Conservation (phyloP, 1,140 invertebrate genomes). For the Lepidurus couesii region DNA sequence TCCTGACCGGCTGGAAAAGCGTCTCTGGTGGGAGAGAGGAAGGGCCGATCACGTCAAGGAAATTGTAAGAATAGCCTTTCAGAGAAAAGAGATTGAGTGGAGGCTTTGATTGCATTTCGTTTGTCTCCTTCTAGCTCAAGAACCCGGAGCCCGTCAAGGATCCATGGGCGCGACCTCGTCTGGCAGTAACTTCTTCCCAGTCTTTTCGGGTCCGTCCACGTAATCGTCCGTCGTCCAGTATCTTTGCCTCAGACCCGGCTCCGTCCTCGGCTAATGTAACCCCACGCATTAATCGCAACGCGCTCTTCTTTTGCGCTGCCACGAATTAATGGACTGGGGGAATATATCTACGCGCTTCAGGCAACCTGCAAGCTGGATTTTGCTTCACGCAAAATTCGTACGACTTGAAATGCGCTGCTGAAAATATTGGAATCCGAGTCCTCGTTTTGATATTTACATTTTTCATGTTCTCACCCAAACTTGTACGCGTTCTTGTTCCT, state of each 20-base stretch:
- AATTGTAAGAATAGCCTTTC: background rate
- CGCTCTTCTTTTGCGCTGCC: constrained; percentile 17
- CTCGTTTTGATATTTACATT: too few species aligned
- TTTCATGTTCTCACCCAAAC: too few species aligned
- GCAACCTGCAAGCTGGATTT: too few species aligned
- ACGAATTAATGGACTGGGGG: background rate
- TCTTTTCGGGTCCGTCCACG: background rate
- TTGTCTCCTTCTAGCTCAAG: background rate
- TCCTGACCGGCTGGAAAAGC: background rate
- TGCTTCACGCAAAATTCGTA: too few species aligned
- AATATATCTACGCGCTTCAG: too few species aligned
- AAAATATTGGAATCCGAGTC: too few species aligned
- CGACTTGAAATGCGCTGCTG: too few species aligned
- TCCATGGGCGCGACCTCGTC: background rate
- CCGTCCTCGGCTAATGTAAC: background rate
- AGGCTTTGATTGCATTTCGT: background rate
- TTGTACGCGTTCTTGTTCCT: too few species aligned
- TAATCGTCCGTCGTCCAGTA: background rate
- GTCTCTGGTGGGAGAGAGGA: constrained; percentile 6
- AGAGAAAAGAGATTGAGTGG: background rate
- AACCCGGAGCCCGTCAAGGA: background rate
- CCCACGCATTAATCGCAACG: background rate
- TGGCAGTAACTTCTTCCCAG: background rate
- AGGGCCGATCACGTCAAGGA: background rate
- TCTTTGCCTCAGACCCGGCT: background rate